Conservation (phyloP, 2,113 vertebrate species). For the Sorex araneus region DNA sequence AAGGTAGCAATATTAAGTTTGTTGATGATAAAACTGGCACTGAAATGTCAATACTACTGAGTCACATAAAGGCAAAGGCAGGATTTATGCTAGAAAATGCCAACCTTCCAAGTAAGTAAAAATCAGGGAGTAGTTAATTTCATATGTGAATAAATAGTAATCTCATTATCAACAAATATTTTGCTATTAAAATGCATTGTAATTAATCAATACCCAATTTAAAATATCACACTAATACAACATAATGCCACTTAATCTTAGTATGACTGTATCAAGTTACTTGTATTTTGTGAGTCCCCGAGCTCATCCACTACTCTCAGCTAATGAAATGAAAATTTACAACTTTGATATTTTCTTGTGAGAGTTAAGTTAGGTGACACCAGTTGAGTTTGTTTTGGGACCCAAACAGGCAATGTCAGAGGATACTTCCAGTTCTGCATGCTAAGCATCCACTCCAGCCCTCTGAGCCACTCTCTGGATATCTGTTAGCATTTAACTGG, state of each 20-base stretch:
- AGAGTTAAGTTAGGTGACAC: not conserved
- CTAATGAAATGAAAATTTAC: not conserved
- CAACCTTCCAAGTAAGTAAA: not conserved
- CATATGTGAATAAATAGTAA: not conserved
- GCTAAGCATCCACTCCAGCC: too few relatives aligned
- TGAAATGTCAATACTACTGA: not conserved
- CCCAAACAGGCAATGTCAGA: too few relatives aligned
- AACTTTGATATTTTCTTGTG: not conserved
- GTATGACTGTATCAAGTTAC: not conserved
- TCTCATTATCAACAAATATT: not conserved
- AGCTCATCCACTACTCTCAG: not conserved
- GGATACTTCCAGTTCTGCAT: too few relatives aligned
- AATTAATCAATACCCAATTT: not conserved
- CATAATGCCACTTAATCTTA: not conserved
- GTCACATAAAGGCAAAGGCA: not conserved
- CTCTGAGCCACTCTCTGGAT: too few relatives aligned
- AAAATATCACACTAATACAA: not conserved
- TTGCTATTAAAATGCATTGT: slow-evolving; percentile 12
- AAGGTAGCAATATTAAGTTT: not conserved
- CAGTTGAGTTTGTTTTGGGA: too few relatives aligned
- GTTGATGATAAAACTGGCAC: not conserved
- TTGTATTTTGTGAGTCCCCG: not conserved
- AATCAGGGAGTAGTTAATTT: not conserved
- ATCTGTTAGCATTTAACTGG: not conserved
- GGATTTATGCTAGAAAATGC: not conserved